Percentiles rank a stretch among this genome's conserved stretches.
Evolutionary conservation across 2,888 invertebrate species (phyloP).

Genomic region (Acanthosoma haemorrhoidale): DNA sequence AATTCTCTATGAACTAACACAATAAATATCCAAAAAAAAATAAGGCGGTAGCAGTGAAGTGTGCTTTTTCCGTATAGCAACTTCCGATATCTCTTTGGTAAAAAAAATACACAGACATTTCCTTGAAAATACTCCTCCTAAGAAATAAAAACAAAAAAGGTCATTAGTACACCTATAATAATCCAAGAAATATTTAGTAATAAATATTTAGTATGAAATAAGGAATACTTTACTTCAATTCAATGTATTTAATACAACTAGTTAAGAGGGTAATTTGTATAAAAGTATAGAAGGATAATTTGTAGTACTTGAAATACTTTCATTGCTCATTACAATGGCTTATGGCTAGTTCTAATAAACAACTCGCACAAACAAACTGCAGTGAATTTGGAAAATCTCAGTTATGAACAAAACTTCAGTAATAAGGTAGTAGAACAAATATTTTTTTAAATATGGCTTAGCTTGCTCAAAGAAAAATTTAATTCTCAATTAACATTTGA

Average conservation of each 20-base stretch:
- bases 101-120: conserved; percentile 21
- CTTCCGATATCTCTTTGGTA: conserved; percentile 6
- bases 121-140: conserved; percentile 24
- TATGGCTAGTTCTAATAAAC: too few species aligned
- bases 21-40: conserved; percentile 7
- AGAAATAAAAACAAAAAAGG: not conserved
- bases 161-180: not conserved
- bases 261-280: not conserved
- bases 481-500: not conserved
- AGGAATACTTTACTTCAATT: not conserved
- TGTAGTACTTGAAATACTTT: too few species aligned
- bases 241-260: not conserved
- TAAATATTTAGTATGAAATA: not conserved
- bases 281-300: too few species aligned
- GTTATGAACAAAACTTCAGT: too few species aligned
- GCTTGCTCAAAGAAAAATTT: too few species aligned
- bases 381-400: too few species aligned
- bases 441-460: too few species aligned
- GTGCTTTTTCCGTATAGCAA: not conserved
- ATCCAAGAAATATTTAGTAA: not conserved
- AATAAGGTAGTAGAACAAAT: too few species aligned
- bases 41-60: not conserved
- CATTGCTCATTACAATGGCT: too few species aligned
- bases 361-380: too few species aligned
- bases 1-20: conserved; percentile 8